Evolutionary conservation across 2,888 invertebrate genomes (phyloP).

Genomic region (Amblyjoppa proteus): DNA sequence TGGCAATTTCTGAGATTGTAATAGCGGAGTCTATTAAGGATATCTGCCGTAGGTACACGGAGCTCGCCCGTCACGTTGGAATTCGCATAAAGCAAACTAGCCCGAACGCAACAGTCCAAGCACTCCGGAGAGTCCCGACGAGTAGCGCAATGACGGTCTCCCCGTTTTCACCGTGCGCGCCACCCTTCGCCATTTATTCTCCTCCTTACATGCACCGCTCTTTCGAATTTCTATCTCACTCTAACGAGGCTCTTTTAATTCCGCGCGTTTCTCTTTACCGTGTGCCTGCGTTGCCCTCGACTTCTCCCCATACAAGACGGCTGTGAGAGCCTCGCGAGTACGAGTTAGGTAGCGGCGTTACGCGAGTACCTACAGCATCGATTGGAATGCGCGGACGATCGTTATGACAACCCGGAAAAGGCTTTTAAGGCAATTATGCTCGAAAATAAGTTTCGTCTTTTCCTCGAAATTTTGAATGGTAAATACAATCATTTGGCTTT

Average conservation of each 20-base stretch:
- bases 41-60: neutral
- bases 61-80: neutral
- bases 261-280: constrained; percentile 49
- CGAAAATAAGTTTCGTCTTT: too few species aligned
- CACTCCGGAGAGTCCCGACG: neutral
- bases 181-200: constrained; percentile 27
- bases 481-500: too few species aligned
- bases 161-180: neutral
- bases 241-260: constrained; percentile 28
- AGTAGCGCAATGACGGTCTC: neutral
- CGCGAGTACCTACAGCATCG: neutral
- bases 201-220: neutral
- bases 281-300: constrained; percentile 55
- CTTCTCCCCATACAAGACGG: constrained; percentile 15
- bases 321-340: neutral
- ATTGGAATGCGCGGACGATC: neutral
- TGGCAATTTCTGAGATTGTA: neutral
- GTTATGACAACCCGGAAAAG: neutral
- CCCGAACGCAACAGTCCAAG: neutral
- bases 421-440: too few species aligned
- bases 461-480: too few species aligned
- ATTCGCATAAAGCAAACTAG: constrained; percentile 7
- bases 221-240: constrained; percentile 28
- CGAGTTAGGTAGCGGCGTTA: neutral
- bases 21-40: neutral